phyloP scores from a whole-genome alignment of 2,113 vertebrate genomes.

The Rhinichthys klamathensis region DNA sequence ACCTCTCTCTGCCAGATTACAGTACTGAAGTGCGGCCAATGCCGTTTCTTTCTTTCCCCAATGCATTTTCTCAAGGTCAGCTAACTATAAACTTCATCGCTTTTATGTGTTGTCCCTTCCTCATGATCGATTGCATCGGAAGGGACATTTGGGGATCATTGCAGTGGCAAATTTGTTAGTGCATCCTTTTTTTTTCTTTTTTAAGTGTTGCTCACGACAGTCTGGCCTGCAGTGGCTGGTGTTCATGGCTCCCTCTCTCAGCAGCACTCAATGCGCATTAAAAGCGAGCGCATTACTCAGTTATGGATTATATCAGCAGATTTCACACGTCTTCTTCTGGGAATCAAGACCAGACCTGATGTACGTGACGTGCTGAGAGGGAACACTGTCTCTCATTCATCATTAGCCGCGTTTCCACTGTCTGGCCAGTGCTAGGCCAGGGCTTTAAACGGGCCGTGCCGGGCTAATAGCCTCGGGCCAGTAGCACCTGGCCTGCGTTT shows the following conservation, averaged over 20 bases:
- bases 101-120: too few relatives aligned
- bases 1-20: too few relatives aligned
- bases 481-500: too few relatives aligned
- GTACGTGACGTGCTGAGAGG: not conserved
- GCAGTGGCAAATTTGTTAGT: not conserved
- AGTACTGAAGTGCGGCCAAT: too few relatives aligned
- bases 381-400: too few relatives aligned
- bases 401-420: too few relatives aligned
- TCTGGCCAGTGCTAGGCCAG: too few relatives aligned
- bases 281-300: not conserved
- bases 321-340: not conserved
- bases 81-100: too few relatives aligned
- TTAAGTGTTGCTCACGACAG: not conserved
- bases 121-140: not conserved
- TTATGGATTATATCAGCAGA: not conserved
- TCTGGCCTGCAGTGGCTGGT: not conserved
- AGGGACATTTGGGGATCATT: not conserved
- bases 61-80: not conserved
- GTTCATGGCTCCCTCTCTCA: not conserved
- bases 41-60: not conserved
- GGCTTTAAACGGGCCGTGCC: too few relatives aligned
- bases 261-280: not conserved
- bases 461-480: too few relatives aligned
- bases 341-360: not conserved
- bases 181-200: not conserved